Base-by-base conservation (phyloP, 2,888 invertebrate species). In the Stictocephala bisonia region DNA sequence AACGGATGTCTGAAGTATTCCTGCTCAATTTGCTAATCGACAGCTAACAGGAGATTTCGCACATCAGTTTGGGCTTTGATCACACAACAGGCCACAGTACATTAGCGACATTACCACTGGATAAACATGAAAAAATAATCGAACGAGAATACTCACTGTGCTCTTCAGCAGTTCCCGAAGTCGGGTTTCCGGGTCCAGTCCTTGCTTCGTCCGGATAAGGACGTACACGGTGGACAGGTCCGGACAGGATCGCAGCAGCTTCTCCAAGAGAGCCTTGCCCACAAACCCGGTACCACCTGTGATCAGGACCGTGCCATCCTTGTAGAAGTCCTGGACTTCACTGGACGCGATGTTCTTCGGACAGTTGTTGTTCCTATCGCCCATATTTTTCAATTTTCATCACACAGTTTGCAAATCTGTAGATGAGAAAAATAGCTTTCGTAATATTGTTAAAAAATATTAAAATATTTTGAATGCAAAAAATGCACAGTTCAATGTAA, bases 241-340 rank as follows among this genome's bases (percentile, higher is more conserved):
- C 0, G 93, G 90, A 83, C 96, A 96, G 69, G 93, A 91, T 81
- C 97, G 88, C 22, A 98, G 86, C 9, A 99, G 86, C 83, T 98
- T 98, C 85, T 98, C 98, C 74, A 98, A 85, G 1, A 98, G 85
- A 0, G 95, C 95, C 85, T 97, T 97, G 31, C 97, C 97, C 64
- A 97, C 88, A 83, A 97, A 97, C n/a, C 97, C 96, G 18, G 93
- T 94, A 6, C 88, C 90, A 3, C 91, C 91, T 20, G 88, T 88
- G 41, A 89, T 84, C 41, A 89, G 80, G 69, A 89, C 82, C 0
- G 86, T 84, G 0, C 87, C 83, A 0, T 86, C 87, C 1, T 86
- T 84, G 81, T 87, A 90, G 81, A 87, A 89, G 11, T 82, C 80
- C 58, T 84, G 77, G 35, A 84, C 82, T 73, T 69, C 71, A 13